Evolutionary conservation across 2,888 invertebrate species (phyloP).

Genomic region (Eudiplozoon nipponicum): DNA sequence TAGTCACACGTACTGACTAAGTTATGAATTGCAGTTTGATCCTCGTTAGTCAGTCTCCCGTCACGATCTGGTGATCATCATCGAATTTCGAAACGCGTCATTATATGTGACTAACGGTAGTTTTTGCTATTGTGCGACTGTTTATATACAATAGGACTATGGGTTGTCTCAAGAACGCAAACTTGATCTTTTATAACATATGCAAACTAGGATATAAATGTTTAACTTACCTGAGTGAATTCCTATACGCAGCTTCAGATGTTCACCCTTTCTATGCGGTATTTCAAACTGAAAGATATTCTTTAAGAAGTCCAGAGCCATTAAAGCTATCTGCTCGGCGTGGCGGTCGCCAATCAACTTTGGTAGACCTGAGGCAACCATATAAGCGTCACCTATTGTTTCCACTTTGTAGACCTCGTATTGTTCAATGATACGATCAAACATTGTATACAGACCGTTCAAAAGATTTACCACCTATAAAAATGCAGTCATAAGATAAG

Average conservation of each 20-base stretch:
- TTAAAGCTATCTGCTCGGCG: conserved; percentile 24
- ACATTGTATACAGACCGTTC: conserved; percentile 16
- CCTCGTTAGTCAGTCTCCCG: no score
- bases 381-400: conserved; percentile 21
- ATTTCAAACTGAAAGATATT: conserved; percentile 39
- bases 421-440: conserved; percentile 7
- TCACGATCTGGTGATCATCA: no score
- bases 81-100: no score
- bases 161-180: no score
- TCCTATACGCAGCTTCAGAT: conserved; percentile 56
- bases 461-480: conserved; percentile 18
- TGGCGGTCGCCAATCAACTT: conserved; percentile 23
- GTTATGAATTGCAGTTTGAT: no score
- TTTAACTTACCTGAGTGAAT: conserved; percentile 44
- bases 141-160: no score
- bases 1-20: no score
- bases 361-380: conserved; percentile 24
- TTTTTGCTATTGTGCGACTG: no score
- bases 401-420: conserved; percentile 16
- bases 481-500: neutral
- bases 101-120: no score
- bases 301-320: conserved; percentile 22
- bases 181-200: no score
- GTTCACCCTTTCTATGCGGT: conserved; percentile 55
- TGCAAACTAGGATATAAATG: no score